Evolutionary conservation across 2,888 invertebrate genomes (phyloP), one percentile per base, ranked within the genome.

Genomic region (Dicyrtoma fusca): DNA sequence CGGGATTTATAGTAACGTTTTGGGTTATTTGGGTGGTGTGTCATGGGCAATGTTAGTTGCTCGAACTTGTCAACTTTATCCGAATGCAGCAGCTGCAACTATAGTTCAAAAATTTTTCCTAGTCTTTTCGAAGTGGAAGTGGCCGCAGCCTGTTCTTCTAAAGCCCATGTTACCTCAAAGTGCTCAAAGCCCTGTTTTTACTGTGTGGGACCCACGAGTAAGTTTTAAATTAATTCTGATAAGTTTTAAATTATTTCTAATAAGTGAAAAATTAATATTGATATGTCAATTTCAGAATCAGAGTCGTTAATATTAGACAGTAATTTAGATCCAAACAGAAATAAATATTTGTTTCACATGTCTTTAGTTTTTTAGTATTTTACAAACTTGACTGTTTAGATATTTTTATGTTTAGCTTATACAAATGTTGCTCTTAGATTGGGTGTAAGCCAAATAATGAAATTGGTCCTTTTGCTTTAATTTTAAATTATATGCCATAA

Each of bases 1-100:
- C 85, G 97, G 98, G 69, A 95, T 99, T 80, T 99, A 99, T 86
- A 98, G 97, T 64, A 99, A 99, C 87, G 94, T 93, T 0, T 87
- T 99, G 81, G 99, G 99, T 55, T 99, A 97, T 84, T 89, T 99
- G 66, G 97, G 97, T 66, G 99, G 99, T 75, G 97, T 99, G 11
- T 96, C 97, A 0, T 99, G 99, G 99, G 99, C 99, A 1, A 99
- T 99, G 95, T 85, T 99, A 70, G 98, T 98, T 0, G 99, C 99
- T 0, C 88, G 98, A 77, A 97, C 97, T 0, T 99, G 98, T 84
- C 99, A 99, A 84, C 86, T 99, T 47, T 99, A 99, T 86, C 99
- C 99, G 3, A 96, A 97, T 85, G 98, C 98, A 1, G 89, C 92
- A 44, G 92, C 98, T 0, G 92, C 97, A 1, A 96, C 95, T 0